Conservation (phyloP, 2,113 vertebrate genomes). For the Pungitius pungitius region DNA sequence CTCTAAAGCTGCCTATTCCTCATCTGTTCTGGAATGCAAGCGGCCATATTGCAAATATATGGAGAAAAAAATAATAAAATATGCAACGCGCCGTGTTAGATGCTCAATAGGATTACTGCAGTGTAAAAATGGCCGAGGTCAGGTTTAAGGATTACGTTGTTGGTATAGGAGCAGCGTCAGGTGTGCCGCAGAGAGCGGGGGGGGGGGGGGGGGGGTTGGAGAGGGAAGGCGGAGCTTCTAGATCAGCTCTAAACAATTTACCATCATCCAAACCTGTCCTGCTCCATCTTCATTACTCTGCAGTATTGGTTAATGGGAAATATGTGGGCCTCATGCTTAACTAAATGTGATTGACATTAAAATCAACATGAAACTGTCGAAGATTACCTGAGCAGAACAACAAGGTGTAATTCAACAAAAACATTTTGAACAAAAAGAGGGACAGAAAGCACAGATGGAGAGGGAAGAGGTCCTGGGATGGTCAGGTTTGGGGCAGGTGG, state of each 20-base stretch:
- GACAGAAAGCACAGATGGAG: slow-evolving; percentile 39
- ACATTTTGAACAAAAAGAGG: no score
- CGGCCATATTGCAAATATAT: background rate
- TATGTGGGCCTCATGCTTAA: background rate
- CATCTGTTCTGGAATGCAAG: background rate
- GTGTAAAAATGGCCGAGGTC: background rate
- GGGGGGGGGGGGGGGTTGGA: no score
- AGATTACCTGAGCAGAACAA: slow-evolving; percentile 12
- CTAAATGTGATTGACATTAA: slow-evolving; percentile 37
- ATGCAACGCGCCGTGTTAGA: background rate
- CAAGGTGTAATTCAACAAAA: slow-evolving; percentile 27
- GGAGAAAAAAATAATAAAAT: background rate
- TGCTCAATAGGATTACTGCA: background rate
- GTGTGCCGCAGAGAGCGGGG: background rate
- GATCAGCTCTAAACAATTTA: background rate
- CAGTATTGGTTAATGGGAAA: slow-evolving; percentile 3
- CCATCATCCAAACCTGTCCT: background rate
- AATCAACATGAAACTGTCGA: slow-evolving; percentile 32
- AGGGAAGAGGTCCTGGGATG: slow-evolving; percentile 38
- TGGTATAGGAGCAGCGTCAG: no score
- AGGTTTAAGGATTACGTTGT: background rate
- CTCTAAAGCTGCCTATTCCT: background rate
- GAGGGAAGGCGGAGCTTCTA: background rate
- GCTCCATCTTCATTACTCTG: slow-evolving; percentile 9
- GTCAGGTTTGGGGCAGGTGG: slow-evolving; percentile 38